A percentile compares a stretch with the other conserved stretches of the same genome.
Conservation (phyloP, 2,888 invertebrate genomes). For the Chaitophorus viminalis region DNA sequence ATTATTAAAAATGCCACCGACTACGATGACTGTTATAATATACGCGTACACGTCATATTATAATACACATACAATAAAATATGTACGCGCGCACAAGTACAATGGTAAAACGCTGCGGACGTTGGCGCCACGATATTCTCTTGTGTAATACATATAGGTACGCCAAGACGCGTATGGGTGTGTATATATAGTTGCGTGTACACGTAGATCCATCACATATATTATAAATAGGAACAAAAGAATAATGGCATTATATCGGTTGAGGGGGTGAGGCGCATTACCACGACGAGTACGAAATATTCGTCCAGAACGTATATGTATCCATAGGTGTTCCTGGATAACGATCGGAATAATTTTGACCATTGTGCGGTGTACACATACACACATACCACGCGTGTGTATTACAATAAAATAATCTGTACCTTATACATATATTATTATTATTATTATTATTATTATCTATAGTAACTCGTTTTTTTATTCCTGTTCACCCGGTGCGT, state of each 20-base stretch:
- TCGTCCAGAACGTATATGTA: neutral
- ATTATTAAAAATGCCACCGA: neutral
- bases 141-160: too few relatives aligned
- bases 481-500: too few relatives aligned
- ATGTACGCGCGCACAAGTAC: too few relatives aligned
- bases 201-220: too few relatives aligned
- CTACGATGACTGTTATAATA: neutral
- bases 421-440: too few relatives aligned
- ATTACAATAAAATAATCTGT: too few relatives aligned
- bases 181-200: too few relatives aligned
- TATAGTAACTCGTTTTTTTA: too few relatives aligned
- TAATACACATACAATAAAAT: neutral
- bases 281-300: neutral
- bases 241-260: neutral
- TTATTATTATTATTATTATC: too few relatives aligned
- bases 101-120: too few relatives aligned
- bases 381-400: too few relatives aligned
- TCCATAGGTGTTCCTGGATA: too few relatives aligned
- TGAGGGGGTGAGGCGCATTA: neutral
- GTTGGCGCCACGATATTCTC: neutral
- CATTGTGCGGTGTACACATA: neutral
- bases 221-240: neutral
- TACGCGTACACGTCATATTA: neutral
- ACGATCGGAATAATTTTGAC: constrained; percentile 16
- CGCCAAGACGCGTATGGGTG: neutral